These are phyloP conservation scores for Nomada flava DNA, from an alignment of 2,888 invertebrate genomes.

Conservation along the genomic window DNA sequence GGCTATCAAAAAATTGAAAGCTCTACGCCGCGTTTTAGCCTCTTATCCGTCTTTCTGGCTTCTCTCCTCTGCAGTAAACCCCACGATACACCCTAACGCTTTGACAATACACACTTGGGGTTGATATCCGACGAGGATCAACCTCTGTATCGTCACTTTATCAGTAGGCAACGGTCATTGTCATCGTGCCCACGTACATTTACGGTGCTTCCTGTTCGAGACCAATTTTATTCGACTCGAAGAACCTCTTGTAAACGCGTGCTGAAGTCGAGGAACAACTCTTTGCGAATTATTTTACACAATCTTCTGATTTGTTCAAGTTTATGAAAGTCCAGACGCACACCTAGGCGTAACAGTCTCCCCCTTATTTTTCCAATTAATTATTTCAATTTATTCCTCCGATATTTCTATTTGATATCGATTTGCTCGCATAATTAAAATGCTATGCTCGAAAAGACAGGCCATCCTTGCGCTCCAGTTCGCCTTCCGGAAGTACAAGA, in stretches of 20 bases:
- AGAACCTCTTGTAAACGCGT: neutral
- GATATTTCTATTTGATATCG: no score
- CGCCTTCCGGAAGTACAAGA: no score
- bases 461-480: no score
- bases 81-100: slow-evolving; percentile 7
- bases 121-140: slow-evolving; percentile 22
- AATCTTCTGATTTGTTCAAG: no score
- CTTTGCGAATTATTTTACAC: no score
- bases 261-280: no score
- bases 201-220: neutral
- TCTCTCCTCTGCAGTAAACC: slow-evolving; percentile 10
- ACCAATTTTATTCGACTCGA: slow-evolving; percentile 19
- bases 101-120: slow-evolving; percentile 4
- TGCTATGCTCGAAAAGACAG: no score
- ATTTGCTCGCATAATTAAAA: no score
- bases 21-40: neutral
- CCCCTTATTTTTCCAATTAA: no score
- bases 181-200: neutral
- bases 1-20: slow-evolving; percentile 31
- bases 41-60: slow-evolving; percentile 2
- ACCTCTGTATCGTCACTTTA: slow-evolving; percentile 11
- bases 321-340: no score
- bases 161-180: slow-evolving; percentile 11
- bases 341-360: no score
- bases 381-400: no score